Evolutionary conservation across 2,888 invertebrate genomes (phyloP).

Genomic region (Perithous albicinctus): DNA sequence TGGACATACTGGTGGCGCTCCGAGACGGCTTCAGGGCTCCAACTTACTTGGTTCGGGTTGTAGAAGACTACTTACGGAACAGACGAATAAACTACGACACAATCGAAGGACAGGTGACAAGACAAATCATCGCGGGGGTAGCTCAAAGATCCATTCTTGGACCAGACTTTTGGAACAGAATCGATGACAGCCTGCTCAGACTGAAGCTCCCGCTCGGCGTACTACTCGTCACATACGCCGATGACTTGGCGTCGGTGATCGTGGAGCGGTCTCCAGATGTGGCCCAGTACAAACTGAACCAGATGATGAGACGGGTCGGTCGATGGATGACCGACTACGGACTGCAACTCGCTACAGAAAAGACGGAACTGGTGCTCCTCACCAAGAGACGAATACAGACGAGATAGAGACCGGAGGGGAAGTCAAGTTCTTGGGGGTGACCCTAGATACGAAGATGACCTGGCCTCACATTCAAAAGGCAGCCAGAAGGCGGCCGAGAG

Average conservation of each 20-base stretch:
- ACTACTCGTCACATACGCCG: conserved; percentile 61
- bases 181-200: conserved; percentile 64
- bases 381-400: conserved; percentile 63
- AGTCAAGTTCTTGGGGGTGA: conserved; percentile 71
- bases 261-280: conserved; percentile 21
- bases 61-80: too few relatives aligned
- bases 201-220: conserved; percentile 27
- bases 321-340: conserved; percentile 42
- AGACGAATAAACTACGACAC: conserved; percentile 62
- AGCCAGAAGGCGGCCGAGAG: too few relatives aligned
- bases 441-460: conserved; percentile 61
- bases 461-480: conserved; percentile 60
- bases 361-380: conserved; percentile 55
- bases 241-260: conserved; percentile 53
- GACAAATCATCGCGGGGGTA: conserved; percentile 61
- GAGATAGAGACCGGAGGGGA: conserved; percentile 31
- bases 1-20: conserved; percentile 59
- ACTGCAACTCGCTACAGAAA: too few relatives aligned
- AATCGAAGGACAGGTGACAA: conserved; percentile 46
- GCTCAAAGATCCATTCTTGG: conserved; percentile 68
- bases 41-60: too few relatives aligned
- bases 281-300: conserved; percentile 43
- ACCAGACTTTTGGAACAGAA: conserved; percentile 69
- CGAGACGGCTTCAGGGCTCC: conserved; percentile 47
- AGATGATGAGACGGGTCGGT: conserved; percentile 40